These are phyloP conservation scores for Megastigmus dorsalis DNA, from an alignment of 2,888 invertebrate species.

Conservation along the genomic window DNA sequence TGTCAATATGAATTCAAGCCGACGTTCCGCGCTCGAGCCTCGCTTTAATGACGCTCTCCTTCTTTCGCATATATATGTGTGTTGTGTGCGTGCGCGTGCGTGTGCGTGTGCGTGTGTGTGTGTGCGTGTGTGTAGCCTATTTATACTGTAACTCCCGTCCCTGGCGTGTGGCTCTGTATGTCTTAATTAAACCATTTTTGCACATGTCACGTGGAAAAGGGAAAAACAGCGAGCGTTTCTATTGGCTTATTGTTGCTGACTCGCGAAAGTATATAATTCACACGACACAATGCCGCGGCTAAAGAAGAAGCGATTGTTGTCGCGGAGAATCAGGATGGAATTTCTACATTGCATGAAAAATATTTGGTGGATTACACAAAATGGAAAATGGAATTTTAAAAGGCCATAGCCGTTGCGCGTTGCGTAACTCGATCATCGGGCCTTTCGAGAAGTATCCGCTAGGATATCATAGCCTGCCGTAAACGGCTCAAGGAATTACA, in stretches of 20 bases:
- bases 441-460: neutral
- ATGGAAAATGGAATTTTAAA: neutral
- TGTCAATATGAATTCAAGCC: conserved; percentile 38
- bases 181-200: conserved; percentile 23
- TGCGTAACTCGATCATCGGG: neutral
- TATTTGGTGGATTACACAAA: neutral
- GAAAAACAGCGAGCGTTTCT: neutral
- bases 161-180: too few species aligned
- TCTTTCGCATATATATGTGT: too few species aligned
- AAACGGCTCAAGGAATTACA: conserved; percentile 3
- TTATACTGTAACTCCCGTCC: too few species aligned
- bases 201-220: neutral
- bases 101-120: too few species aligned
- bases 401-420: neutral
- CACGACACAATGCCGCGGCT: neutral
- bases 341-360: too few species aligned
- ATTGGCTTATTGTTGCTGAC: conserved; percentile 6
- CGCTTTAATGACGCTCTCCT: conserved; percentile 5
- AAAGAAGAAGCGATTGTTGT: neutral
- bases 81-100: too few species aligned
- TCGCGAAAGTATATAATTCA: neutral
- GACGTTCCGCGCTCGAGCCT: neutral
- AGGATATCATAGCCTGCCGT: neutral
- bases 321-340: too few species aligned
- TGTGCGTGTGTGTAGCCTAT: too few species aligned